phyloP scores from a whole-genome alignment of 2,113 vertebrate species.

The Xenopus laevis region DNA sequence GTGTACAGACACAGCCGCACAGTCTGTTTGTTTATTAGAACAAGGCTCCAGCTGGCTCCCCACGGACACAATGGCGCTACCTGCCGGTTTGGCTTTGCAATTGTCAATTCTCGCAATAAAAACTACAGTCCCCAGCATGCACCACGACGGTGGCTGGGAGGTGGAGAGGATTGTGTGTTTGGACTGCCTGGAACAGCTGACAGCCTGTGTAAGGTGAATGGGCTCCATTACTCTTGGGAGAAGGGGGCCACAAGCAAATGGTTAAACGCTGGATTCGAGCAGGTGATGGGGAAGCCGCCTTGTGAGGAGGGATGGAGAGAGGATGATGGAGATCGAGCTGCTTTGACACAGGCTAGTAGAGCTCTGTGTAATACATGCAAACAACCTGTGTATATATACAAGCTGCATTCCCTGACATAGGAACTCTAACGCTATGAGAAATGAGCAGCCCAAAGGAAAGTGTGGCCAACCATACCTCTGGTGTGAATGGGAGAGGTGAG shows the following conservation, averaged over 20 bases:
- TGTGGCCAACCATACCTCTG: not conserved
- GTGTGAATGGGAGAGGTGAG: constrained; percentile 41
- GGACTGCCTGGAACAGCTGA: constrained; percentile 69
- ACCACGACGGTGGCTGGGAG: constrained; percentile 45
- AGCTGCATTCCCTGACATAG: not conserved
- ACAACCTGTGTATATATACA: not conserved
- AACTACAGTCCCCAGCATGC: constrained; percentile 66
- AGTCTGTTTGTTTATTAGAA: too few relatives aligned
- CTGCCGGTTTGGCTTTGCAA: constrained; percentile 22
- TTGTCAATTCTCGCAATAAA: constrained; percentile 9
- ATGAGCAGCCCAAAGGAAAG: not conserved
- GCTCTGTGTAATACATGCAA: not conserved
- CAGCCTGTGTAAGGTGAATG: constrained; percentile 53
- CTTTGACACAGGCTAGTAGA: not conserved
- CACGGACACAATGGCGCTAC: constrained; percentile 11
- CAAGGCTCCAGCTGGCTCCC: not conserved
- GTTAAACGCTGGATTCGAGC: not conserved
- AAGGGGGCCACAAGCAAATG: constrained; percentile 2
- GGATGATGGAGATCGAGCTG: constrained; percentile 37
- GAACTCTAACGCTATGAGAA: constrained; percentile 29
- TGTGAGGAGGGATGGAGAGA: not conserved
- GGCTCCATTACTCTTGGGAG: constrained; percentile 23
- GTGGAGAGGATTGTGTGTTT: constrained; percentile 55
- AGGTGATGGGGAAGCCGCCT: constrained; percentile 7
- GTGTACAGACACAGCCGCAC: too few relatives aligned